phyloP scores from a whole-genome alignment of 2,113 vertebrate species.

The Pomatostomus ruficeps region DNA sequence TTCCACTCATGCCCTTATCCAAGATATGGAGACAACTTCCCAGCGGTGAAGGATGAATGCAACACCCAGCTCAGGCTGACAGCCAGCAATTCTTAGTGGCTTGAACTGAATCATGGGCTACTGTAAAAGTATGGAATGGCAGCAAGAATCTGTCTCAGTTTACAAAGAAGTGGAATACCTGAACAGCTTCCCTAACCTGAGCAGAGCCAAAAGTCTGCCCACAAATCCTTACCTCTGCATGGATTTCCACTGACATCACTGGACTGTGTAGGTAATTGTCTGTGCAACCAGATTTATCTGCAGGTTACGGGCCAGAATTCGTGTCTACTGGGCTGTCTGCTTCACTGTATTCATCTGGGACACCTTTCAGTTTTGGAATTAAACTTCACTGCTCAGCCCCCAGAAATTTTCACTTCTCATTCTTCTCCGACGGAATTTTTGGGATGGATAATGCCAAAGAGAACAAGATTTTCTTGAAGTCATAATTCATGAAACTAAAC shows the following conservation, averaged over 20 bases:
- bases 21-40: background rate
- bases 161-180: background rate
- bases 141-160: background rate
- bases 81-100: background rate
- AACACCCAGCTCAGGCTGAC: background rate
- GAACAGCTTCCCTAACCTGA: background rate
- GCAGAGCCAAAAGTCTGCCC: background rate
- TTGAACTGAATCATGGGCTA: background rate
- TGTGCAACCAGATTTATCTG: background rate
- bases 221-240: background rate
- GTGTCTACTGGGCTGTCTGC: background rate
- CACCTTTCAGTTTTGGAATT: background rate
- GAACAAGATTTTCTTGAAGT: background rate
- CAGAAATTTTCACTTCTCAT: background rate
- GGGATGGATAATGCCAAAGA: background rate
- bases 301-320: background rate
- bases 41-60: background rate
- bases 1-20: background rate
- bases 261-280: background rate
- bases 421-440: background rate
- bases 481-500: background rate
- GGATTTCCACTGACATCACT: slow-evolving; percentile 19
- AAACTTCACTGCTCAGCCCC: background rate
- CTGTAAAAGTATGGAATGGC: background rate
- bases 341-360: background rate